A percentile compares a stretch with the other conserved stretches of the same genome.
phyloP scores from a whole-genome alignment of 1,140 invertebrate species.

The Trissolcus basalis region DNA sequence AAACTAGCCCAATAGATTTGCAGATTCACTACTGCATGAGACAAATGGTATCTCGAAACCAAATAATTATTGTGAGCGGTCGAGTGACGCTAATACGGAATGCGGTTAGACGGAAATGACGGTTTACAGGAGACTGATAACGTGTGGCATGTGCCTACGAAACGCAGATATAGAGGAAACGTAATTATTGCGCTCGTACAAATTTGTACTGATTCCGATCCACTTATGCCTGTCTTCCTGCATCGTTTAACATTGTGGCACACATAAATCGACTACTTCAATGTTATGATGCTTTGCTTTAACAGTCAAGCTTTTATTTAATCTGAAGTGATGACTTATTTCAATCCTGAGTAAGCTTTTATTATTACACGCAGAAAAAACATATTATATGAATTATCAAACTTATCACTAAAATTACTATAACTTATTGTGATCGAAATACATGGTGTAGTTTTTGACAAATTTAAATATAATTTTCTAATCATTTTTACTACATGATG shows the following conservation, averaged over 20 bases:
- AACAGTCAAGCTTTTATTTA: slow-evolving; percentile 8
- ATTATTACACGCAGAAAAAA: too few relatives aligned
- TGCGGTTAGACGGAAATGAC: slow-evolving; percentile 60
- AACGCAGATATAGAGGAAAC: slow-evolving; percentile 60
- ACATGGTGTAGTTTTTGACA: too few relatives aligned
- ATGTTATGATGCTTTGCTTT: slow-evolving; percentile 40
- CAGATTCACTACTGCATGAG: slow-evolving; percentile 46
- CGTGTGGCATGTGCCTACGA: slow-evolving; percentile 58
- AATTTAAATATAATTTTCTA: too few relatives aligned
- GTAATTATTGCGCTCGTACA: slow-evolving; percentile 61
- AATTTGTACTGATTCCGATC: slow-evolving; percentile 59
- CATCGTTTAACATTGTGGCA: slow-evolving; percentile 57
- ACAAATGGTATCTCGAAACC: slow-evolving; percentile 57
- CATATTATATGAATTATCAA: too few relatives aligned
- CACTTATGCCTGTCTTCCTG: slow-evolving; percentile 59
- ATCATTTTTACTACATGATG: too few relatives aligned
- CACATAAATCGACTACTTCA: slow-evolving; percentile 53
- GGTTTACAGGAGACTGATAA: slow-evolving; percentile 61
- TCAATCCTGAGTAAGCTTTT: too few relatives aligned
- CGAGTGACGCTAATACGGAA: slow-evolving; percentile 59
- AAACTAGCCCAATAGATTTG: slow-evolving; percentile 46
- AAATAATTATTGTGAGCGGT: slow-evolving; percentile 61
- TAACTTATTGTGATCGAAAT: too few relatives aligned
- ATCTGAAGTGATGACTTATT: too few relatives aligned
- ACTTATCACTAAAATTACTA: too few relatives aligned